These are phyloP conservation scores for Stigmatopora argus DNA, from an alignment of 2,113 vertebrate species.

Conservation along the genomic window DNA sequence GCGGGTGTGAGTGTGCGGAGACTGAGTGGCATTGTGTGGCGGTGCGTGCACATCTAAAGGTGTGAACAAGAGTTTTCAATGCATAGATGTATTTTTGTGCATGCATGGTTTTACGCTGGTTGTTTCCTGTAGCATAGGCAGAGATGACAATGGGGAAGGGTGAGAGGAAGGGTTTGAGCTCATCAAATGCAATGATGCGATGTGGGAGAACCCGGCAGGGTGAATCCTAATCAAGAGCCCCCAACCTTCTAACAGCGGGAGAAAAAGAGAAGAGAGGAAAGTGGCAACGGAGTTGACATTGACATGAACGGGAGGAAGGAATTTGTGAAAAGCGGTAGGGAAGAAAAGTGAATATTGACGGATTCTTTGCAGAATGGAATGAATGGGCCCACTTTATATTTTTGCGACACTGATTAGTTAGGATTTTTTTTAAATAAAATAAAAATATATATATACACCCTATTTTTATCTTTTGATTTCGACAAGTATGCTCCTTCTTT, in stretches of 20 bases:
- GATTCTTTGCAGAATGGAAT: not conserved
- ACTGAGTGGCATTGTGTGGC: slow-evolving; percentile 3
- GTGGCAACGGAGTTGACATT: not conserved
- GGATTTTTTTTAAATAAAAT: too few relatives aligned
- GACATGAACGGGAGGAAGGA: not conserved
- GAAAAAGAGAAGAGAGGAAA: slow-evolving; percentile 13
- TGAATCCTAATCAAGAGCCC: slow-evolving; percentile 50
- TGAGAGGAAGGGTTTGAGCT: slow-evolving; percentile 46
- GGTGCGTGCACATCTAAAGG: slow-evolving; percentile 19
- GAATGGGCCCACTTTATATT: too few relatives aligned
- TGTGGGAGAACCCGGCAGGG: slow-evolving; percentile 34
- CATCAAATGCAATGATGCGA: slow-evolving; percentile 63
- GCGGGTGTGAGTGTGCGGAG: not conserved
- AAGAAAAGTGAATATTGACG: not conserved
- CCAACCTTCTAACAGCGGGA: slow-evolving; percentile 15
- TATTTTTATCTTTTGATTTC: not conserved
- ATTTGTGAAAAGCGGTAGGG: not conserved
- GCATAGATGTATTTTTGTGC: slow-evolving; percentile 8
- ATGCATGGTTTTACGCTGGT: not conserved
- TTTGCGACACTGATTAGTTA: not conserved
- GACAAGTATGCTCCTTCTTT: not conserved
- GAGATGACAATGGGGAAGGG: slow-evolving; percentile 43
- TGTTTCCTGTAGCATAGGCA: slow-evolving; percentile 43
- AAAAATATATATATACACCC: too few relatives aligned
- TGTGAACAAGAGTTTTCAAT: slow-evolving; percentile 30